Evolutionary conservation across 1,140 invertebrate genomes (phyloP).

Genomic region (Procambarus clarkii): DNA sequence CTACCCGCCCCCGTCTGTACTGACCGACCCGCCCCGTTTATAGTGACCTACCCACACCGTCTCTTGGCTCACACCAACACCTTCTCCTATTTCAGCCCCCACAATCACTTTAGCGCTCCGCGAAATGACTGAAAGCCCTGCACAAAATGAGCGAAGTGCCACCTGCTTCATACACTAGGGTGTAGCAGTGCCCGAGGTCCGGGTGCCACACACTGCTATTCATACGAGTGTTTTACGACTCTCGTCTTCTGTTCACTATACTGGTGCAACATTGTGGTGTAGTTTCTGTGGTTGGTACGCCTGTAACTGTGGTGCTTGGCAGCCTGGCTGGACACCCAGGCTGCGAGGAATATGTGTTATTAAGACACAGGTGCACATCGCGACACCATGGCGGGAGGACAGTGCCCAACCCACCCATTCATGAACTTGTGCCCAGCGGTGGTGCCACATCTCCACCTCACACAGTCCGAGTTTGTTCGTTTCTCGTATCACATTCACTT

Average conservation of each 20-base stretch:
- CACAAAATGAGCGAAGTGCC: neutral
- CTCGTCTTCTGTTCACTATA: neutral
- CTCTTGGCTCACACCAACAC: too few relatives aligned
- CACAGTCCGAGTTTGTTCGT: neutral
- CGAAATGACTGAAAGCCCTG: neutral
- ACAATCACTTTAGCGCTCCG: neutral
- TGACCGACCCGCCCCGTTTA: too few relatives aligned
- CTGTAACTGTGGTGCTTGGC: neutral
- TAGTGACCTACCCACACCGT: too few relatives aligned
- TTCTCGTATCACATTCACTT: neutral
- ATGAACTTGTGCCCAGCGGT: conserved; percentile 46
- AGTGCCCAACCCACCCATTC: conserved; percentile 59
- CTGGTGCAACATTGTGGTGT: neutral
- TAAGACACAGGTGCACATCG: neutral
- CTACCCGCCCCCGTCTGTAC: too few relatives aligned
- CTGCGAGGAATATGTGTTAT: neutral
- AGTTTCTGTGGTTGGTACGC: neutral
- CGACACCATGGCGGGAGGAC: conserved; percentile 2
- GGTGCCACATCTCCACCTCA: conserved; percentile 30
- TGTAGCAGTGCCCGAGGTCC: conserved; percentile 6
- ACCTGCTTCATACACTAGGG: conserved; percentile 23
- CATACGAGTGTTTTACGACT: neutral
- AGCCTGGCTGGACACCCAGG: neutral
- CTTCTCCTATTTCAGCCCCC: too few relatives aligned
- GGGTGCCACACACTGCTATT: conserved; percentile 12